These are phyloP conservation scores for Branchellion lobata DNA, from an alignment of 2,888 invertebrate species.

Conservation along the genomic window DNA sequence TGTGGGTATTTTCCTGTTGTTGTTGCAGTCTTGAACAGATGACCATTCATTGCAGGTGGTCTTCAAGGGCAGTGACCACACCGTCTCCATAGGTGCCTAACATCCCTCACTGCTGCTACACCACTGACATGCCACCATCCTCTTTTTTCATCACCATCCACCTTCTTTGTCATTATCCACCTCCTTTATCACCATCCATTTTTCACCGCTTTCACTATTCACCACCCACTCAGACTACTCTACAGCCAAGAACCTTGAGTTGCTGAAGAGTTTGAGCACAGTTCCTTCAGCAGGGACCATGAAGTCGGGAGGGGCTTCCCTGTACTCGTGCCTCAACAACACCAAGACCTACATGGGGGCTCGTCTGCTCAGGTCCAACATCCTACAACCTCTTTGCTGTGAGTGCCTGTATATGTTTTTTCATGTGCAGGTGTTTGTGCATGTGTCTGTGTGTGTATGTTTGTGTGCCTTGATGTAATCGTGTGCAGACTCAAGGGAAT, in stretches of 20 bases:
- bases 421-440: not conserved
- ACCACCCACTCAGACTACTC: constrained; percentile 70
- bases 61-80: constrained; percentile 69
- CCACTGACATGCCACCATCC: too few relatives aligned
- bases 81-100: constrained; percentile 42
- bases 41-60: not conserved
- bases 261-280: constrained; percentile 61
- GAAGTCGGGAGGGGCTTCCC: constrained; percentile 57
- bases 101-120: too few relatives aligned
- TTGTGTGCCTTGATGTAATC: not conserved
- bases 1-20: not conserved
- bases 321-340: constrained; percentile 71
- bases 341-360: constrained; percentile 76
- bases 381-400: constrained; percentile 72
- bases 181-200: too few relatives aligned
- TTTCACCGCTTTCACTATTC: not conserved
- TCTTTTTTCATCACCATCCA: too few relatives aligned
- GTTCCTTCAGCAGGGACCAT: not conserved
- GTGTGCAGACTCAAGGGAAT: too few relatives aligned
- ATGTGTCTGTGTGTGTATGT: not conserved
- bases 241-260: constrained; percentile 74
- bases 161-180: too few relatives aligned
- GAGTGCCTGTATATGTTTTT: constrained; percentile 30
- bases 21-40: not conserved
- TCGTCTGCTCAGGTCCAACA: constrained; percentile 75